Evolutionary conservation across 2,113 vertebrate species (phyloP).

Genomic region (Arizona elegans): DNA sequence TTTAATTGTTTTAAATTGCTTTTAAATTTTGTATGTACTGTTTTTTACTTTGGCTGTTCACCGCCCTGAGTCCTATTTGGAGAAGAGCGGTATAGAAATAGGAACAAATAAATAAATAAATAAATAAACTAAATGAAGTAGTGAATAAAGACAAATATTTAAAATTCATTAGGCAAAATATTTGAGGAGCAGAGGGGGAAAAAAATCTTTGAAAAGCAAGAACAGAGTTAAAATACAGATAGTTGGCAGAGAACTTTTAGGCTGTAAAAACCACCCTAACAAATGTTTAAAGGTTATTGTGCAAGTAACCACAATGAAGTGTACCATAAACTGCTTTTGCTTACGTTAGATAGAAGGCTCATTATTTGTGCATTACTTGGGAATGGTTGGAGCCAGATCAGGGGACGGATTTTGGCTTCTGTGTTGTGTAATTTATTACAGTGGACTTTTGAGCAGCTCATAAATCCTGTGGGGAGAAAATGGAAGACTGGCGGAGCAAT

Average conservation of each 20-base stretch:
- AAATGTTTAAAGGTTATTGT: not conserved
- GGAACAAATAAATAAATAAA: too few relatives aligned
- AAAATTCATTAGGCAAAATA: not conserved
- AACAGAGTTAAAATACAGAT: not conserved
- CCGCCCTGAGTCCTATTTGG: too few relatives aligned
- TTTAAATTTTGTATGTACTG: too few relatives aligned
- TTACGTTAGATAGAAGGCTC: not conserved
- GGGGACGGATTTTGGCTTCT: not conserved
- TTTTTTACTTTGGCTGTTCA: too few relatives aligned
- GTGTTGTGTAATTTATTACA: not conserved
- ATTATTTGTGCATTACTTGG: not conserved
- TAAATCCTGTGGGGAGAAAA: not conserved
- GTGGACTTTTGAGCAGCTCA: slow-evolving; percentile 5
- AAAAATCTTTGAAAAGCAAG: not conserved
- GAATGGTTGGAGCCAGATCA: not conserved
- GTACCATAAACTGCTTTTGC: not conserved
- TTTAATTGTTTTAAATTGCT: too few relatives aligned
- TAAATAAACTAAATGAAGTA: too few relatives aligned
- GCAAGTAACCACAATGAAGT: not conserved
- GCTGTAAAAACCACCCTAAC: not conserved
- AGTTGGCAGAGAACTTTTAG: not conserved
- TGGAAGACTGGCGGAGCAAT: not conserved
- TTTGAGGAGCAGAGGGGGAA: too few relatives aligned
- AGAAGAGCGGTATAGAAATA: too few relatives aligned
- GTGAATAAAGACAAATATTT: not conserved